These are phyloP conservation scores for Pentamera pediparva DNA, from an alignment of 53 echinoderm and acorn worm species.

Conservation along the genomic window DNA sequence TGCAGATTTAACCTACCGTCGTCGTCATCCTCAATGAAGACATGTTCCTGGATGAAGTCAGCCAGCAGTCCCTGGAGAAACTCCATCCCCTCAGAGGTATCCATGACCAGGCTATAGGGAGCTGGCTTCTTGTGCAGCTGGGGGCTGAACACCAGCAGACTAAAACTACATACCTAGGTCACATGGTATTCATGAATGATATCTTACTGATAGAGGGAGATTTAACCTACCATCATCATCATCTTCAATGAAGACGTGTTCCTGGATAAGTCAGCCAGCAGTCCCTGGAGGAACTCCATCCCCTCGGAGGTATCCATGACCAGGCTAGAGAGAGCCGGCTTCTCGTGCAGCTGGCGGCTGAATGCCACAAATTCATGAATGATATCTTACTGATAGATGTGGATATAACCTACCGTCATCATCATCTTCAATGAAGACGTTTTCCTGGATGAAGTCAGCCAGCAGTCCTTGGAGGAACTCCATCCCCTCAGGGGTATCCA, in stretches of 20 bases:
- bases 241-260: slow-evolving; percentile 94
- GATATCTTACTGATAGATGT: no score
- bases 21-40: slow-evolving; percentile 95
- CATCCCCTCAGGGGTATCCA: slow-evolving; percentile 66
- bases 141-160: slow-evolving; percentile 82
- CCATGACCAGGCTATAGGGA: slow-evolving; percentile 61
- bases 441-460: slow-evolving; percentile 90
- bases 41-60: slow-evolving; percentile 92
- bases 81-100: slow-evolving; percentile 59
- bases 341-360: slow-evolving; percentile 68
- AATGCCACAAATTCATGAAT: no score
- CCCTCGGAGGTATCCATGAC: slow-evolving; percentile 67
- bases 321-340: slow-evolving; percentile 55
- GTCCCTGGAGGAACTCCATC: slow-evolving; percentile 76
- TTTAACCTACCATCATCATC: slow-evolving; percentile 96
- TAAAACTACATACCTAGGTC: no score
- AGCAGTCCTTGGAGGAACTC: slow-evolving; percentile 78
- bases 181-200: no score
- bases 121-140: slow-evolving; percentile 69
- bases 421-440: slow-evolving; percentile 95
- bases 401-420: slow-evolving; percentile 96
- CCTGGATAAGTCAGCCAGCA: slow-evolving; percentile 93
- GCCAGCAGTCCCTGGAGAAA: slow-evolving; percentile 87
- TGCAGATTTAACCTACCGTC: no score
- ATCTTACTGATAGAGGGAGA: no score